Evolutionary conservation across 1,140 invertebrate species (phyloP), one percentile per base, ranked within the genome.

Genomic region (Macrobrachium nipponense): DNA sequence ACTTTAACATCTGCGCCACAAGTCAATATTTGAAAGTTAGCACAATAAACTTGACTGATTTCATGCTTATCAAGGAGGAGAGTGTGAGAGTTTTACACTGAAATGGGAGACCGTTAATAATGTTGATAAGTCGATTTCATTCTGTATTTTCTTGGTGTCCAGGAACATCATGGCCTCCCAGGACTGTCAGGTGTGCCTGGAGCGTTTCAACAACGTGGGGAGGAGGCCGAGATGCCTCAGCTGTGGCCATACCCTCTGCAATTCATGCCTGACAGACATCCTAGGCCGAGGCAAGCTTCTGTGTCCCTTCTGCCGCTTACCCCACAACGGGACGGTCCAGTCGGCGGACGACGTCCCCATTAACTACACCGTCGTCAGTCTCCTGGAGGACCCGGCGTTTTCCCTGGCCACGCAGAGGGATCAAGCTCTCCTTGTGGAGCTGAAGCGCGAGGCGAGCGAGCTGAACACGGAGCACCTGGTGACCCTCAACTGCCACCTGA

Each of bases 231-330:
- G 83, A 6, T 85, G 83, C 76, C 66, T 85, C 64, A 85, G 83
- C 66, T 85, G 83, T 66, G 83, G 83, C 64, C 83, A 85, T 58
- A 85, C 83, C 10, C 76, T 85, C 0, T 85, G 83, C 66, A 79
- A 36, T 27, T 58, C 77, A 1, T 85, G 83, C 64, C 5, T 85
- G 18, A 66, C 83, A 10, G 83, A 78, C 66, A 70, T 62, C 43
- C 61, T 85, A 17, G 12, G 58, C 23, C 58, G 76, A 8, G 75
- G 82, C 7, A 3, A 73, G 0, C 76, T 85, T 18, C n/a, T 68
- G n/a, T 85, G 83, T 36, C 83, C 83, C 36, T 85, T 85, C 58
- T 85, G 83, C 66, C 76, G 83, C 20, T 5, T 85, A 7, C n/a
- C 23, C 0, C 83, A 85, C 51, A 44, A 66, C 58, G n/a, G n/a